phyloP scores from a whole-genome alignment of 1,140 invertebrate genomes.

The Aphidius ervi region DNA sequence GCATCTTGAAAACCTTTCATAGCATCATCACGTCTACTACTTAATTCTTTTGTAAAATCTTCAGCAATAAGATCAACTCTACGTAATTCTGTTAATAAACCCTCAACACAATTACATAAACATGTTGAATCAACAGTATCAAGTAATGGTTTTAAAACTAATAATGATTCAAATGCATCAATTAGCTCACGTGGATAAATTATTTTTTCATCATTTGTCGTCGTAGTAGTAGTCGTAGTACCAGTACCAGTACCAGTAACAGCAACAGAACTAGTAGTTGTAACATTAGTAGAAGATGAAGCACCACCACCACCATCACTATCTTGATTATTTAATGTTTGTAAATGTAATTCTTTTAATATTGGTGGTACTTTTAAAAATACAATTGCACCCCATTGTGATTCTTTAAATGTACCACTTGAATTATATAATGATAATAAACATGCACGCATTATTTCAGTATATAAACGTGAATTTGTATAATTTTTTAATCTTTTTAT shows the following conservation, averaged over 20 bases:
- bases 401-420: conserved; percentile 70
- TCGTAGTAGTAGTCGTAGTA: no score
- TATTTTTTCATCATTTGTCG: conserved; percentile 48
- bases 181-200: conserved; percentile 72
- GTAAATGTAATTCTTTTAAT: conserved; percentile 64
- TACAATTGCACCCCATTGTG: conserved; percentile 89
- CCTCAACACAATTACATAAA: conserved; percentile 82
- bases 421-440: conserved; percentile 83
- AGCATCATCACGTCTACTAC: conserved; percentile 57
- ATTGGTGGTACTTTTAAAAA: conserved; percentile 86
- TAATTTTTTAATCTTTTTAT: conserved; percentile 78
- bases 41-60: conserved; percentile 67
- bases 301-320: no score
- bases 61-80: conserved; percentile 79
- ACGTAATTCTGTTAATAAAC: conserved; percentile 75
- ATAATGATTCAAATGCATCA: conserved; percentile 74
- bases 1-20: conserved; percentile 58
- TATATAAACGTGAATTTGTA: conserved; percentile 69
- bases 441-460: conserved; percentile 84
- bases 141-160: conserved; percentile 76
- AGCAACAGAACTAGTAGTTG: no score
- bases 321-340: conserved; percentile 44
- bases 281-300: no score
- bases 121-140: conserved; percentile 87
- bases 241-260: no score